Evolutionary conservation across 2,113 vertebrate genomes (phyloP).

Genomic region (Pelodiscus sinensis): DNA sequence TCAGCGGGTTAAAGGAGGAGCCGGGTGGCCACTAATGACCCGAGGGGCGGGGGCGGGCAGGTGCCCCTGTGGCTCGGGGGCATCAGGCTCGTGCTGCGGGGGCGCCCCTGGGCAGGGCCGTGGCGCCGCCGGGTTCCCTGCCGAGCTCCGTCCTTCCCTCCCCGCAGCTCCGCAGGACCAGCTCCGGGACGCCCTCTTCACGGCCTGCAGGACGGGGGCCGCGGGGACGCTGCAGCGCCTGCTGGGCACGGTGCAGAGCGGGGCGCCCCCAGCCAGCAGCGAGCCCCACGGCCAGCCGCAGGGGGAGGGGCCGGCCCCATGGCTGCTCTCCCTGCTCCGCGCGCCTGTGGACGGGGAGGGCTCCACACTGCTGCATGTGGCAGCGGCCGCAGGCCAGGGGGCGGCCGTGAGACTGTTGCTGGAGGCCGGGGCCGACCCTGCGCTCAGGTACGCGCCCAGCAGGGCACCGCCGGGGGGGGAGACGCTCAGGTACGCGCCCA

Average conservation of each 20-base stretch:
- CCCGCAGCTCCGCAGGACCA: constrained; percentile 31
- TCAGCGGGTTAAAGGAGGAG: too few species aligned
- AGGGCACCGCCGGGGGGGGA: too few species aligned
- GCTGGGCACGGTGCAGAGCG: constrained; percentile 34
- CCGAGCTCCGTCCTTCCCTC: not conserved
- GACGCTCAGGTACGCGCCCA: too few species aligned
- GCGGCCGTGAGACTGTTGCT: constrained; percentile 83
- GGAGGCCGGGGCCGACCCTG: constrained; percentile 88
- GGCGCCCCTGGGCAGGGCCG: too few species aligned
- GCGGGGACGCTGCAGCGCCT: constrained; percentile 70
- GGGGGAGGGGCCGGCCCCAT: not conserved
- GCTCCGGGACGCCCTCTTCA: constrained; percentile 84
- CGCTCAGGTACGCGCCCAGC: too few species aligned
- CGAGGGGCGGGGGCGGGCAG: too few species aligned
- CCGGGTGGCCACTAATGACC: too few species aligned
- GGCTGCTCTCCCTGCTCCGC: constrained; percentile 78
- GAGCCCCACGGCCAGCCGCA: not conserved
- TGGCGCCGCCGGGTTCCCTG: not conserved
- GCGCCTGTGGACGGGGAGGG: constrained; percentile 80
- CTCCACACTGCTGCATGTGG: constrained; percentile 92
- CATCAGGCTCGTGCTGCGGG: too few species aligned
- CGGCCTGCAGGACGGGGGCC: constrained; percentile 90
- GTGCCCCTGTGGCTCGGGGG: too few species aligned
- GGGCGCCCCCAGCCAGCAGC: rapidly evolving
- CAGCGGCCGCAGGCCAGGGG: constrained; percentile 87